Conservation (phyloP, 2,797 vertebrate genomes). For the Smutsia gigantea region DNA sequence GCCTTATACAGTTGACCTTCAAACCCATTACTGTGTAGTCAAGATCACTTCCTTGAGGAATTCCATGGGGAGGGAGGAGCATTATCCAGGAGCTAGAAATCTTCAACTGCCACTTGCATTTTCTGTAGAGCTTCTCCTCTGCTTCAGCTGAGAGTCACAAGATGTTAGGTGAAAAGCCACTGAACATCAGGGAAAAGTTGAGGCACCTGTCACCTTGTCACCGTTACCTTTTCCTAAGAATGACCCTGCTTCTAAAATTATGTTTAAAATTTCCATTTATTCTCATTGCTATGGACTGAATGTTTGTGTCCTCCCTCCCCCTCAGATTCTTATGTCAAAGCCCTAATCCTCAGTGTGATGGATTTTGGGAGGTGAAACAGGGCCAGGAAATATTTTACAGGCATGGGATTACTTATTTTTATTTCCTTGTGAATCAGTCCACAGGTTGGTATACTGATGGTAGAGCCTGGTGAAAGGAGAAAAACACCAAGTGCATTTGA, state of each 20-base stretch:
- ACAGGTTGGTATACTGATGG: neutral
- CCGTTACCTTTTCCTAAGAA: neutral
- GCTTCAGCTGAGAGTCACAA: neutral
- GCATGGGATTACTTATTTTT: neutral
- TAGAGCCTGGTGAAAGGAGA: neutral
- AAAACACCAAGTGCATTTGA: neutral
- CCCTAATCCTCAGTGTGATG: neutral
- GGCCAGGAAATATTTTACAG: neutral
- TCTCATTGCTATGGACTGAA: neutral
- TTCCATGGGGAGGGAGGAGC: neutral
- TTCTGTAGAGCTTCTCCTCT: neutral
- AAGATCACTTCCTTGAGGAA: neutral
- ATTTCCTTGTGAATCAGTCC: neutral
- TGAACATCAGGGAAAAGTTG: neutral
- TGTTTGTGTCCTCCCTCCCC: neutral
- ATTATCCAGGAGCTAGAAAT: neutral
- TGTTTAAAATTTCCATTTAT: neutral
- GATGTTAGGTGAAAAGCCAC: neutral
- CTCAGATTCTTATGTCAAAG: neutral
- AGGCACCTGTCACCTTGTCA: neutral
- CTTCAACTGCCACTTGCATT: neutral
- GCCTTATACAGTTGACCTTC: conserved; percentile 27
- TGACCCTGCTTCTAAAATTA: neutral
- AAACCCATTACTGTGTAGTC: neutral
- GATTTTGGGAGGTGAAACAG: neutral